A percentile compares a stretch with the other conserved stretches of the same genome.
Conservation (phyloP, 2,888 invertebrate species). For the Ichneumon xanthorius region DNA sequence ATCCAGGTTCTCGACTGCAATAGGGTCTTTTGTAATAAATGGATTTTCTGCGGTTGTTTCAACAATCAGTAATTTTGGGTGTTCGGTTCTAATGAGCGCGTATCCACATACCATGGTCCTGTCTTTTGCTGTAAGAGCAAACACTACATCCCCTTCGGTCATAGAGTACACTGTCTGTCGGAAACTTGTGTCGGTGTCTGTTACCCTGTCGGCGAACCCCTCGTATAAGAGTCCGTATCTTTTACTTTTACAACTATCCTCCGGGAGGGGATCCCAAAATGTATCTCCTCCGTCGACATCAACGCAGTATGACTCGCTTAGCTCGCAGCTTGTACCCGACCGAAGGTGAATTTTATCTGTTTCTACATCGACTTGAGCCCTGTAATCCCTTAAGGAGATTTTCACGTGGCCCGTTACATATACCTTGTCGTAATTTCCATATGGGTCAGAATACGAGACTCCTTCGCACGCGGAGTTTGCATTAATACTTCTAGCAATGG, state of each 20-base stretch:
- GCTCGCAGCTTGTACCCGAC: background rate
- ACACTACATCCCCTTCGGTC: background rate
- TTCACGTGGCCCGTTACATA: background rate
- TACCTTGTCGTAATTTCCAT: background rate
- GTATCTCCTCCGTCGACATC: background rate
- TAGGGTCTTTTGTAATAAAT: background rate
- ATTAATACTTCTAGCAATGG: no score
- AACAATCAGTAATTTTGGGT: background rate
- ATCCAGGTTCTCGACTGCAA: constrained; percentile 8
- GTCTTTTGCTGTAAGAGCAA: background rate
- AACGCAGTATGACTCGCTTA: background rate
- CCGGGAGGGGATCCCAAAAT: background rate
- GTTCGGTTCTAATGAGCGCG: constrained; percentile 10
- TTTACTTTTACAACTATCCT: background rate
- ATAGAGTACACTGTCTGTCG: background rate
- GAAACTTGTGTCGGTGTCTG: background rate
- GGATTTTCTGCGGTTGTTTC: background rate
- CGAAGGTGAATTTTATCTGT: background rate
- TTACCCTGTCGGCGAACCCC: background rate
- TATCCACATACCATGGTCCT: background rate
- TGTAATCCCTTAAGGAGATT: background rate
- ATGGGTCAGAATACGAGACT: background rate
- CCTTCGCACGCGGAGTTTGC: background rate
- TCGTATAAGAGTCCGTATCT: background rate
- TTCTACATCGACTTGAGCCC: background rate